These are phyloP conservation scores for Odontocerum albicorne DNA, from an alignment of 2,888 invertebrate genomes.

Conservation along the genomic window DNA sequence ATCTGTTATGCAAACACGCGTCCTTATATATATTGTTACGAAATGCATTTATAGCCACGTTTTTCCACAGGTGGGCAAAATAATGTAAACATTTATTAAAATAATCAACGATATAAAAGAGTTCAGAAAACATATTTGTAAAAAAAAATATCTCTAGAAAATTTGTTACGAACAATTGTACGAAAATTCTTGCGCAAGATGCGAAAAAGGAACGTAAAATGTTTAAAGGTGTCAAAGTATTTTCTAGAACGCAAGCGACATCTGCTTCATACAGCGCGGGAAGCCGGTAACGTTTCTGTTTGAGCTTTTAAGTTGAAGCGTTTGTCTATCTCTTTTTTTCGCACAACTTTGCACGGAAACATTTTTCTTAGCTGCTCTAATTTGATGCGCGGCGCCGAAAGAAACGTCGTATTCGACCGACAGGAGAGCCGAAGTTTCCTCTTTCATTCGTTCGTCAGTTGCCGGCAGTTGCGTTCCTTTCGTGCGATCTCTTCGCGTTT, in stretches of 20 bases:
- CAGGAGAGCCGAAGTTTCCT: slow-evolving; percentile 31
- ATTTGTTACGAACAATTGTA: no score
- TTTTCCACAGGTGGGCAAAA: no score
- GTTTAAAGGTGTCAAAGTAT: slow-evolving; percentile 31
- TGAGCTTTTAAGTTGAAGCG: slow-evolving; percentile 25
- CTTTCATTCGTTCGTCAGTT: slow-evolving; percentile 37
- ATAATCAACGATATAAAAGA: no score
- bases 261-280: slow-evolving; percentile 38
- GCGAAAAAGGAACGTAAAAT: no score
- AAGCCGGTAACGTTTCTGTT: slow-evolving; percentile 29
- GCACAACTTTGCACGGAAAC: slow-evolving; percentile 2
- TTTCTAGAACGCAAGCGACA: slow-evolving; percentile 37
- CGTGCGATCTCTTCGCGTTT: slow-evolving; percentile 25
- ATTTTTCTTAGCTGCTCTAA: slow-evolving; percentile 5
- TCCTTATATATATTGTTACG: no score
- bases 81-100: no score
- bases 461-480: slow-evolving; percentile 29
- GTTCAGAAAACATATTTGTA: no score
- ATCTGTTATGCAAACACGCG: no score
- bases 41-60: no score
- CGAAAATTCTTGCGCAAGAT: no score
- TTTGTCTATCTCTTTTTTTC: slow-evolving; percentile 33
- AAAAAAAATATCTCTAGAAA: no score
- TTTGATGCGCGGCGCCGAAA: slow-evolving; percentile 6
- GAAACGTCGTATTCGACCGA: slow-evolving; percentile 18